Conservation (phyloP, 1,140 invertebrate genomes). For the Papilio xuthus region DNA sequence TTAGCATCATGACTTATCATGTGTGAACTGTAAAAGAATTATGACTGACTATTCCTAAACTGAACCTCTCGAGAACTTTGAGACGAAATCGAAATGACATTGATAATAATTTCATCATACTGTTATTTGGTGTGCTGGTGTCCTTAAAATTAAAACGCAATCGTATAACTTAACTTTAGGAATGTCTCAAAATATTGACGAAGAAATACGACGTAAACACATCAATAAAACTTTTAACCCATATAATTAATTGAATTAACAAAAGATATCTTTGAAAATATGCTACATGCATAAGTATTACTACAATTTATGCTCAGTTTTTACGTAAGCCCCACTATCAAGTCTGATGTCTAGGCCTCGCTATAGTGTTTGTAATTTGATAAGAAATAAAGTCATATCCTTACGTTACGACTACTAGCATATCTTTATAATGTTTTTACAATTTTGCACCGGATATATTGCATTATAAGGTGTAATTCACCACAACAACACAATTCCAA, state of each 20-base stretch:
- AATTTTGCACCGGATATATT: background rate
- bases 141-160: conserved; percentile 14
- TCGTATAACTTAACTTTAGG: background rate
- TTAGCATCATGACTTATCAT: too few relatives aligned
- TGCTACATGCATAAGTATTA: too few relatives aligned
- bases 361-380: background rate
- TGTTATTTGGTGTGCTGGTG: background rate
- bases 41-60: too few relatives aligned
- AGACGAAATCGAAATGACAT: background rate
- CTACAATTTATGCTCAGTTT: background rate
- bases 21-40: too few relatives aligned
- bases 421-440: background rate
- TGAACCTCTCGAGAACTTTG: too few relatives aligned
- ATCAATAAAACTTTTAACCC: background rate
- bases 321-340: background rate
- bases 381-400: background rate
- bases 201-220: background rate
- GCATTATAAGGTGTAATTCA: background rate
- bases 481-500: too few relatives aligned
- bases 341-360: background rate
- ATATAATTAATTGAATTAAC: background rate
- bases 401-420: background rate
- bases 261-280: too few relatives aligned
- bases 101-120: background rate
- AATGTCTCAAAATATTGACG: background rate